A percentile compares a stretch with the other conserved stretches of the same genome.
phyloP scores from a whole-genome alignment of 2,888 invertebrate genomes.

The Beris morrisii region DNA sequence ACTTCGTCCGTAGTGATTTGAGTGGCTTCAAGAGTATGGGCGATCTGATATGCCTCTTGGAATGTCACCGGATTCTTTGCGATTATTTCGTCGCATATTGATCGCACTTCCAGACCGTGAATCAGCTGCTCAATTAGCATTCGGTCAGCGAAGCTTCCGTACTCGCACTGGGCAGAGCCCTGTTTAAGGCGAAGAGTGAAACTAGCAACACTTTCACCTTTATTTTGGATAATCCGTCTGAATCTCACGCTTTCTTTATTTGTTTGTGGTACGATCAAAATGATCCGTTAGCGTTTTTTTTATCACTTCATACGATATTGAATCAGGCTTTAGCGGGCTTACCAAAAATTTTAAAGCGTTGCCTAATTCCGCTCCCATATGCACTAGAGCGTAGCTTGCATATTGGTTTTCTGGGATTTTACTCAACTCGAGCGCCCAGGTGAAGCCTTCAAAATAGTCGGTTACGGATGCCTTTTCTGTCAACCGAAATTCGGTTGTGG shows the following conservation, averaged over 20 bases:
- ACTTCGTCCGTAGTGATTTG: slow-evolving; percentile 1
- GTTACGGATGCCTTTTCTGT: too few relatives aligned
- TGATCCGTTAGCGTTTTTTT: slow-evolving; percentile 8
- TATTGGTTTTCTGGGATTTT: slow-evolving; percentile 23
- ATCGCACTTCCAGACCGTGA: slow-evolving; percentile 15
- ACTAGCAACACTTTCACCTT: slow-evolving; percentile 14
- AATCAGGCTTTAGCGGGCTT: slow-evolving; percentile 17
- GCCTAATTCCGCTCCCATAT: slow-evolving; percentile 37
- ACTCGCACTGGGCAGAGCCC: slow-evolving; percentile 18
- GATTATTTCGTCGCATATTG: slow-evolving; percentile 21
- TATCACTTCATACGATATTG: slow-evolving; percentile 10
- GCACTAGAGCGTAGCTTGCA: slow-evolving; percentile 30
- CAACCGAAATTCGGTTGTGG: too few relatives aligned
- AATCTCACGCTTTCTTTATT: slow-evolving; percentile 18
- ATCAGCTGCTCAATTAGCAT: slow-evolving; percentile 29
- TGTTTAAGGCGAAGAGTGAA: slow-evolving; percentile 16
- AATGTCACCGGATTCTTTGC: slow-evolving; percentile 25
- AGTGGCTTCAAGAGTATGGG: not conserved
- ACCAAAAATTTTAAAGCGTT: slow-evolving; percentile 32
- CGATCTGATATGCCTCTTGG: slow-evolving; percentile 21
- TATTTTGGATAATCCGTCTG: slow-evolving; percentile 1
- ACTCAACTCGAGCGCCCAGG: slow-evolving; percentile 27
- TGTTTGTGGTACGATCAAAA: slow-evolving; percentile 9
- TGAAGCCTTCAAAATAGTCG: too few relatives aligned
- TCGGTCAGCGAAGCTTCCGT: slow-evolving; percentile 24